Evolutionary conservation across 2,888 invertebrate species (phyloP).

Genomic region (Synanthedon andrenaeformis): DNA sequence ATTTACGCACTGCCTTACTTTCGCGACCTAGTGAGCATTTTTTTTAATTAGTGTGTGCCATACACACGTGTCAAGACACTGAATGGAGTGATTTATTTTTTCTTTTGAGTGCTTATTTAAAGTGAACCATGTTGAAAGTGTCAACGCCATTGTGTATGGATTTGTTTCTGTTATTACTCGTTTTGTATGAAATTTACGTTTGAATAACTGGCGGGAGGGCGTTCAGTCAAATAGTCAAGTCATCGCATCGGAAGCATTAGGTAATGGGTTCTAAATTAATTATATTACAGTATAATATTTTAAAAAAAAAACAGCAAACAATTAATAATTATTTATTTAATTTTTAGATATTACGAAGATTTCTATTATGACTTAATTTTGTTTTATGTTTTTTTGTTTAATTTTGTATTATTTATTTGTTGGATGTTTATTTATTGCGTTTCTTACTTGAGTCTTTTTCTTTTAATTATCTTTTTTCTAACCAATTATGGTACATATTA

Average conservation of each 20-base stretch:
- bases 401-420: no score
- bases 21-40: neutral
- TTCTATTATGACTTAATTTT: no score
- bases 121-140: neutral
- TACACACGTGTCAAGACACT: neutral
- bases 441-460: no score
- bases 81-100: slow-evolving; percentile 9
- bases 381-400: no score
- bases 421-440: no score
- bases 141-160: neutral
- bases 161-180: neutral
- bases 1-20: neutral
- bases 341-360: no score
- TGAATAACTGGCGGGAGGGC: neutral
- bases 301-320: no score
- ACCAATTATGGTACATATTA: no score
- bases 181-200: neutral
- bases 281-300: neutral
- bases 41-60: neutral
- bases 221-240: neutral
- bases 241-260: neutral
- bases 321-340: no score
- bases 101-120: slow-evolving; percentile 1
- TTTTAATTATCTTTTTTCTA: no score
- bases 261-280: neutral